phyloP scores from a whole-genome alignment of 2,113 vertebrate species.

The Xiphophorus hellerii region DNA sequence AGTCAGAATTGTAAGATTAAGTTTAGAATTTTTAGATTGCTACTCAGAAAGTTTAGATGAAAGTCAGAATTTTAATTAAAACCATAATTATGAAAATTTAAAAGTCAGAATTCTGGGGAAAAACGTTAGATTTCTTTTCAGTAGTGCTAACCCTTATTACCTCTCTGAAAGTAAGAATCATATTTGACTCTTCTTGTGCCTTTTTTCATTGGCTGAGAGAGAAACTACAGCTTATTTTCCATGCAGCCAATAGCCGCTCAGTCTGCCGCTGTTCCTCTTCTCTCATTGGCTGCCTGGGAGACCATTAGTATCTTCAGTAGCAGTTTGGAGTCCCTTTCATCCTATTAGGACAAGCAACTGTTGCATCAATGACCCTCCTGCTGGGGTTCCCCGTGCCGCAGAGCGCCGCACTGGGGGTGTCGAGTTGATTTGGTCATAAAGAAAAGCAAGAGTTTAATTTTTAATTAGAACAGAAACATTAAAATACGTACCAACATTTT shows the following conservation, averaged over 20 bases:
- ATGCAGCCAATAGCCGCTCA: conserved; percentile 14
- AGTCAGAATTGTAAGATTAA: no score
- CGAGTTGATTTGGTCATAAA: neutral
- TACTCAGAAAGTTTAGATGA: no score
- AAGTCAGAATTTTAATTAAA: no score
- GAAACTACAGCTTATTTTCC: conserved; percentile 21
- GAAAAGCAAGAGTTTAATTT: neutral
- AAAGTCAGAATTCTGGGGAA: no score
- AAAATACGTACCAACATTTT: neutral
- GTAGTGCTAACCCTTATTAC: neutral
- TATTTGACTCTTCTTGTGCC: neutral
- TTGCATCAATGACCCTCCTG: conserved; percentile 50
- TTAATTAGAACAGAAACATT: neutral
- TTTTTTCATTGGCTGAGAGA: conserved; percentile 1
- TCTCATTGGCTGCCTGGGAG: conserved; percentile 41
- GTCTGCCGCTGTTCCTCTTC: neutral
- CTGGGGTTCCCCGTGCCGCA: conserved; percentile 18
- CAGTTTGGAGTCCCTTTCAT: conserved; percentile 26
- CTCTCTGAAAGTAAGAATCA: neutral
- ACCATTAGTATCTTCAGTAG: conserved; percentile 15
- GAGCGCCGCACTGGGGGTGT: neutral
- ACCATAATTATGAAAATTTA: no score
- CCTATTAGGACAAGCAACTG: conserved; percentile 69
- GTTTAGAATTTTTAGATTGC: no score
- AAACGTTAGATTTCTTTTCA: no score